Base-by-base conservation (phyloP, 2,797 vertebrate species). In the Pangasius krempfi region DNA sequence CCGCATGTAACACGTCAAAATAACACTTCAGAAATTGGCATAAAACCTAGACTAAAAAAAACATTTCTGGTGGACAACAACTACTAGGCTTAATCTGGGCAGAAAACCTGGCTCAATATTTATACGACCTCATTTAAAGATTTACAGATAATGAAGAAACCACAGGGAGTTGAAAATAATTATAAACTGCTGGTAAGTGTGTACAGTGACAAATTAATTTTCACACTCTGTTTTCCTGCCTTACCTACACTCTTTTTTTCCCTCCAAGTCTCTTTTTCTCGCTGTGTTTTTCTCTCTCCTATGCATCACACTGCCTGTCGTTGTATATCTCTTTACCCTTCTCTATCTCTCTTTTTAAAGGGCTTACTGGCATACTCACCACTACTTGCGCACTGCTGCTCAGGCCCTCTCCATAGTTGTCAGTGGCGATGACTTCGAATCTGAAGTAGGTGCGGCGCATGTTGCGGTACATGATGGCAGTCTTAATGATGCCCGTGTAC, bases 401-500 rank as follows among this genome's bases (percentile, higher is more conserved):
- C 93, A 98, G 94, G n/a, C 98, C 99, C 91, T 95, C 96, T 30
- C 99, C 98, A 0, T 98, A 98, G 95, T 99, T 91, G 13, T 99
- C 99, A 0, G 97, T 98, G 44, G 98, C 99, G 18, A 98, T 96
- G 89, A 99, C 98, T 89, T 98, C 96, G 93, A 99, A 99, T 93
- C 97, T 99, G 94, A 99, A 99, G 94, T 99, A 99, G 5, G 97
- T 98, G 88, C 99, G 96, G 84, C 99, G 96, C 98, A 99, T 98
- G 92, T 99, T 99, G 92, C 97, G 97, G 95, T 99, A 99, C 90
- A 99, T 96, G 96, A 99, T 99, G 14, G 99, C 98, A 0, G 98
- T 98, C 95, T 99, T 99, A 94, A 99, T 97, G 14, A 99, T 93
- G 8, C 98, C 99, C 0, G 96, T 97, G 93, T 97, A 97, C 0